Conservation (phyloP, 2,113 vertebrate species). For the Sylvia atricapilla region DNA sequence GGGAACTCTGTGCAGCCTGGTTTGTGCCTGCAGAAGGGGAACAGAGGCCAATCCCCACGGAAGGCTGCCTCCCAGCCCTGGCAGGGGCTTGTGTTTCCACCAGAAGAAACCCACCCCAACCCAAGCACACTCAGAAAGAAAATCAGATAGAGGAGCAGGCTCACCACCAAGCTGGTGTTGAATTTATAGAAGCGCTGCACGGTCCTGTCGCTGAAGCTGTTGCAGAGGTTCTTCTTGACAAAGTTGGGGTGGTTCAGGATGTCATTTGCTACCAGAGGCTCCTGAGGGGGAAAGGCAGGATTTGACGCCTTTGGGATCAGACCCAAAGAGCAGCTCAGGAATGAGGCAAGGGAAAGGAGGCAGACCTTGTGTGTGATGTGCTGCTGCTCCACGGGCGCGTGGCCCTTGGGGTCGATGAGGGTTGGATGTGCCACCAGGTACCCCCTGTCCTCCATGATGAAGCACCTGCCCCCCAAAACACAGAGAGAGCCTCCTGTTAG, state of each 20-base stretch:
- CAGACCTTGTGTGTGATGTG: slow-evolving; percentile 98
- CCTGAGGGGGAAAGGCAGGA: slow-evolving; percentile 61
- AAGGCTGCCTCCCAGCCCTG: background rate
- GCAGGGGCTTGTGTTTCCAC: background rate
- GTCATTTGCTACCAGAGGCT: slow-evolving; percentile 96
- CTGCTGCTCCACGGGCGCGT: slow-evolving; percentile 95
- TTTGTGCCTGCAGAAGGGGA: background rate
- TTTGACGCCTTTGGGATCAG: background rate
- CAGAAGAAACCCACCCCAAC: background rate
- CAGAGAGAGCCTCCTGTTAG: background rate
- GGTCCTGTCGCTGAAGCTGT: slow-evolving; percentile 98
- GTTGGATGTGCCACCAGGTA: slow-evolving; percentile 97
- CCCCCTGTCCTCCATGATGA: slow-evolving; percentile 98
- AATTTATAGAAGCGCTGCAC: slow-evolving; percentile 99
- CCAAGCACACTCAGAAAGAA: background rate
- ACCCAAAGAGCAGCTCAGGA: background rate
- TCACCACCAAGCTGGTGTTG: slow-evolving; percentile 93
- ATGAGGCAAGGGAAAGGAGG: background rate
- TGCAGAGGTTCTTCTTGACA: slow-evolving; percentile 97
- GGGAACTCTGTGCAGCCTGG: background rate
- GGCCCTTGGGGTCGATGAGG: slow-evolving; percentile 98
- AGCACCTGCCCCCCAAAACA: slow-evolving; percentile 79
- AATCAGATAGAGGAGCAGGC: background rate
- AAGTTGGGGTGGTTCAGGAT: slow-evolving; percentile 98
- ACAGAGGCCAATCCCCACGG: background rate